Conservation (phyloP, 2,797 vertebrate genomes). For the Silurus aristotelis region DNA sequence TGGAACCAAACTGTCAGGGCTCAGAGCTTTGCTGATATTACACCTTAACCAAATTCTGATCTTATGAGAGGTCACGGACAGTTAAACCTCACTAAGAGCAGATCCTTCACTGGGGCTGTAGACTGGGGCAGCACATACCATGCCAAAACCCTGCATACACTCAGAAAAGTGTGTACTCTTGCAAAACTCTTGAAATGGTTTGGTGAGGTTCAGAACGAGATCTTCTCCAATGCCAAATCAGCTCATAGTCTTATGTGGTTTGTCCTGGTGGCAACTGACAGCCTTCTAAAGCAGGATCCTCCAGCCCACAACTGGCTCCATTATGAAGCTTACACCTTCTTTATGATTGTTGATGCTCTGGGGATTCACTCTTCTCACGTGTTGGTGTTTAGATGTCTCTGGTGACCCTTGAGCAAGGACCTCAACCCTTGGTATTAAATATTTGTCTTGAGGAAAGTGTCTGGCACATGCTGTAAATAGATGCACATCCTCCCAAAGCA, state of each 20-base stretch:
- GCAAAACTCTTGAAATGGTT: not conserved
- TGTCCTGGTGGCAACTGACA: not conserved
- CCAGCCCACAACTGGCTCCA: not conserved
- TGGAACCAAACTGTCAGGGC: not conserved
- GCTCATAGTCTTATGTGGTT: not conserved
- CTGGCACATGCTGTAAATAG: too few relatives aligned
- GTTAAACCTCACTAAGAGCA: not conserved
- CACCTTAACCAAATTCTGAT: too few relatives aligned
- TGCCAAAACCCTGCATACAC: not conserved
- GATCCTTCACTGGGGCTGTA: not conserved
- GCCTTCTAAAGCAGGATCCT: not conserved
- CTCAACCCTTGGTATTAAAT: too few relatives aligned
- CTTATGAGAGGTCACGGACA: too few relatives aligned
- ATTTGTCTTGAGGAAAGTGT: too few relatives aligned
- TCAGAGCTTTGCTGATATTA: not conserved
- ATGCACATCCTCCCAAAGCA: too few relatives aligned
- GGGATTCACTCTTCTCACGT: not conserved
- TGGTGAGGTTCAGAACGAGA: not conserved
- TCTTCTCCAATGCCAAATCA: not conserved
- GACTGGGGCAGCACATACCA: not conserved
- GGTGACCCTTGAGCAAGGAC: not conserved
- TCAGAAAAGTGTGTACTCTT: not conserved
- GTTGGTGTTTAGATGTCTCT: not conserved
- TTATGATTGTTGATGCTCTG: not conserved
- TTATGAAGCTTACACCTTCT: not conserved